Conservation (phyloP, 2,113 vertebrate genomes). For the Xenotilapia flavipinnis region DNA sequence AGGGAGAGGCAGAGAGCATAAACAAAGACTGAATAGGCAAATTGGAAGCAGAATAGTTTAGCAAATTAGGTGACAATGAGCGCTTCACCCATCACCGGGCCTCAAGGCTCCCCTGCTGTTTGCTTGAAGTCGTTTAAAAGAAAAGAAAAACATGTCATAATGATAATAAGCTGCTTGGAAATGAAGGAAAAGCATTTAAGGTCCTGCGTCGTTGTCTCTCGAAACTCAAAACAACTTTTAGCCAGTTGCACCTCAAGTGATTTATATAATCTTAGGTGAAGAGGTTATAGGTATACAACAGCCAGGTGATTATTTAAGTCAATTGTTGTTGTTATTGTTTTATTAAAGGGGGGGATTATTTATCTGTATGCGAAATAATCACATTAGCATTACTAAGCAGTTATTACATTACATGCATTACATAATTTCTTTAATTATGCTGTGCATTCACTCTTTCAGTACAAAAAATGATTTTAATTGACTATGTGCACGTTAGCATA, state of each 20-base stretch:
- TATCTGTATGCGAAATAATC: neutral
- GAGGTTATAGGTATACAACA: neutral
- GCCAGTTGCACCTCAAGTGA: neutral
- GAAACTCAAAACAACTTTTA: neutral
- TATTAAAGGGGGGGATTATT: neutral
- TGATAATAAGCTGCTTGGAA: neutral
- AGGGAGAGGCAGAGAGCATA: neutral
- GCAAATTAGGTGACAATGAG: conserved; percentile 37
- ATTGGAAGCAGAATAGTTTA: conserved; percentile 31
- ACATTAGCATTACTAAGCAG: neutral
- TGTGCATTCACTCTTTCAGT: neutral
- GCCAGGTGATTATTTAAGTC: neutral
- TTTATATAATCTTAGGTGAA: neutral
- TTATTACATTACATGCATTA: neutral
- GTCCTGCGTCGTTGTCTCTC: neutral
- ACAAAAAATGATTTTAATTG: neutral
- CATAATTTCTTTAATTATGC: accelerated
- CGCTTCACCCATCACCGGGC: neutral
- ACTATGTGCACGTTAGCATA: too few relatives aligned
- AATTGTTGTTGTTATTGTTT: neutral
- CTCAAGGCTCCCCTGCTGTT: neutral
- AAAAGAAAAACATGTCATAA: neutral
- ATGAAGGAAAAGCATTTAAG: neutral
- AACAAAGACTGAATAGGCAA: conserved; percentile 38
- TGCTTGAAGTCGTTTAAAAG: neutral